Evolutionary conservation across 2,113 vertebrate genomes (phyloP).

Genomic region (Thalassarche chlororhynchos): DNA sequence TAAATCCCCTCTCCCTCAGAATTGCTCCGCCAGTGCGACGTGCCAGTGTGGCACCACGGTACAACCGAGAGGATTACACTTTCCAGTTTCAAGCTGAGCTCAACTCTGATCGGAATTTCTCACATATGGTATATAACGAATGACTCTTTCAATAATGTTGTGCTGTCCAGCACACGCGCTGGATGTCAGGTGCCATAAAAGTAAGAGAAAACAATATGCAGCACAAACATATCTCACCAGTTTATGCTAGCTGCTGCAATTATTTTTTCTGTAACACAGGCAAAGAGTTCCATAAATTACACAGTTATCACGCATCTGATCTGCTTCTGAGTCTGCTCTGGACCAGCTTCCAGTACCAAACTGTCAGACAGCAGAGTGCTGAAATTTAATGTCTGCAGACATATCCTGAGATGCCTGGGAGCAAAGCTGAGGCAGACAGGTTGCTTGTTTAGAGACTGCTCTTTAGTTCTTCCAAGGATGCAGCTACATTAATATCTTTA

Average conservation of each 20-base stretch:
- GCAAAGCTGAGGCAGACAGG: background rate
- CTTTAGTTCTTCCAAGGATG: background rate
- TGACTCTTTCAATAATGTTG: background rate
- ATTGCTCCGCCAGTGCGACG: background rate
- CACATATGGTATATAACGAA: background rate
- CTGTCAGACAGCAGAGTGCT: background rate
- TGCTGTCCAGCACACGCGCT: background rate
- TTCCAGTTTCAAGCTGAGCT: background rate
- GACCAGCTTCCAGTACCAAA: background rate
- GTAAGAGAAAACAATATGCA: background rate
- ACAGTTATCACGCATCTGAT: background rate
- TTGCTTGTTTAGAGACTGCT: background rate
- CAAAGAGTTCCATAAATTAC: slow-evolving; percentile 21
- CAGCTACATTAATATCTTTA: background rate
- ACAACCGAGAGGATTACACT: background rate
- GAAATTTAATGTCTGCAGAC: slow-evolving; percentile 11
- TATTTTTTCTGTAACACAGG: background rate
- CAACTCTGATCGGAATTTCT: background rate
- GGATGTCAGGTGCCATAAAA: slow-evolving; percentile 15
- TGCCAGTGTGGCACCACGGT: fast-evolving
- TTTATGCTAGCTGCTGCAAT: slow-evolving; percentile 14
- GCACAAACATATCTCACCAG: background rate
- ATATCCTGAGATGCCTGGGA: background rate
- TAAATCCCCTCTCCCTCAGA: background rate
- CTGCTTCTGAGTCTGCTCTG: background rate